Base-by-base conservation (phyloP, 1,140 invertebrate genomes). In the Brachionus asplanchnoidis region DNA sequence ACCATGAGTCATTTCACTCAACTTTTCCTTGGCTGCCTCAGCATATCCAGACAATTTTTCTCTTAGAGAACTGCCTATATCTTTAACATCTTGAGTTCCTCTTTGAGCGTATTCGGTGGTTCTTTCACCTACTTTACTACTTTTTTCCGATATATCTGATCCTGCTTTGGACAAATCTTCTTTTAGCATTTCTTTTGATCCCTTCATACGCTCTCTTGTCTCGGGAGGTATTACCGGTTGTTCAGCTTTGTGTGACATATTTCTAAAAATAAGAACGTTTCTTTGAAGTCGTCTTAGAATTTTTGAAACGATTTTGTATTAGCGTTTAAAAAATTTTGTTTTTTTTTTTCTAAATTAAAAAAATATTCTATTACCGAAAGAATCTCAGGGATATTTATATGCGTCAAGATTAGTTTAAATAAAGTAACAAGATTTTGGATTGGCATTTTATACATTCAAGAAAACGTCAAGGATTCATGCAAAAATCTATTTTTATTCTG, bases 11-110 rank as follows among this genome's bases (percentile, higher is more conserved):
- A 26, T 56, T 78, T 56, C 75, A 11, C 26, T 20, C 14, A 50
- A 78, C 6, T 78, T 78, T 78, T 78, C 77, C 28, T 80, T 80
- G 3, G 77, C 77, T 36, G 44, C 42, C 17, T 80, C 77, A 28
- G 44, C 26, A 56, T 60, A 60, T 26, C 56, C 50, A 17, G 23
- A 17, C 9, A 50, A 9, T 56, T 80, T 80, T 56, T 65, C 77
- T 65, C 28, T 80, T 14, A 65, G 5, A 17, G 46, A 32, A 3
- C n/a, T 50, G 2, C 46, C 56, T 20, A 56, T 56, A 2, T 80
- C 77, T 56, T 80, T 56, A 7, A 56, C 77, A 65, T 65, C 77
- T 36, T 50, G 23, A 23, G 26, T 53, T 32, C 46, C 56, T 40
- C 56, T 56, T 65, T 80, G 50, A 23, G 28, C 28, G 40, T 56